phyloP scores from a whole-genome alignment of 2,888 invertebrate genomes.

The Drosophila demipolita region DNA sequence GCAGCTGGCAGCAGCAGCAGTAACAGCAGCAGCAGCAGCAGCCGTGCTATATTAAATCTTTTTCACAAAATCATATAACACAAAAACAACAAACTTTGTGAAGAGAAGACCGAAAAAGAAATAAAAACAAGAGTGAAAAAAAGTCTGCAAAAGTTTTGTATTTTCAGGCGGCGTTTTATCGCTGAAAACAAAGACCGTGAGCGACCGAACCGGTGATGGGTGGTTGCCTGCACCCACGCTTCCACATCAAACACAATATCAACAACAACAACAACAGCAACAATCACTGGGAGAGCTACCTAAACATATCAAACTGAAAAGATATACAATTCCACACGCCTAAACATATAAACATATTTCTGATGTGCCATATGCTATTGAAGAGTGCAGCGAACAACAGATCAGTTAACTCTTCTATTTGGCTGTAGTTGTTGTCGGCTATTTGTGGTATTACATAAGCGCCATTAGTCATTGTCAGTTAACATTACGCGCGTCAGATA shows the following conservation, averaged over 20 bases:
- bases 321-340: slow-evolving; percentile 15
- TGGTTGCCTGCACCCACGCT: slow-evolving; percentile 49
- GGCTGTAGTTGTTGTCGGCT: slow-evolving; percentile 1
- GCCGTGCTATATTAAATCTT: slow-evolving; percentile 64
- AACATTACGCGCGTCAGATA: slow-evolving; percentile 32
- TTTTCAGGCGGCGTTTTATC: slow-evolving; percentile 59
- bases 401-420: slow-evolving; percentile 27
- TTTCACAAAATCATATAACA: slow-evolving; percentile 47
- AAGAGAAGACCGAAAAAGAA: slow-evolving; percentile 24
- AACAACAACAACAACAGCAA: slow-evolving; percentile 22
- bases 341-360: background rate
- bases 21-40: slow-evolving; percentile 38
- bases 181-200: slow-evolving; percentile 60
- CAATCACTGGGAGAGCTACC: slow-evolving; percentile 13
- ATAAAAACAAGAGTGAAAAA: background rate
- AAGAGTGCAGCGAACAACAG: background rate
- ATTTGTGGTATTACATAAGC: slow-evolving; percentile 33
- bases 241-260: slow-evolving; percentile 19
- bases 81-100: slow-evolving; percentile 14
- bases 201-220: slow-evolving; percentile 17
- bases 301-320: slow-evolving; percentile 4
- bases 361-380: background rate
- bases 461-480: slow-evolving; percentile 1
- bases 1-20: slow-evolving; percentile 47
- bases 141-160: slow-evolving; percentile 41